Evolutionary conservation across 2,888 invertebrate species (phyloP), one percentile per base, ranked within the genome.

Genomic region (Lasioglossum pauxillum): DNA sequence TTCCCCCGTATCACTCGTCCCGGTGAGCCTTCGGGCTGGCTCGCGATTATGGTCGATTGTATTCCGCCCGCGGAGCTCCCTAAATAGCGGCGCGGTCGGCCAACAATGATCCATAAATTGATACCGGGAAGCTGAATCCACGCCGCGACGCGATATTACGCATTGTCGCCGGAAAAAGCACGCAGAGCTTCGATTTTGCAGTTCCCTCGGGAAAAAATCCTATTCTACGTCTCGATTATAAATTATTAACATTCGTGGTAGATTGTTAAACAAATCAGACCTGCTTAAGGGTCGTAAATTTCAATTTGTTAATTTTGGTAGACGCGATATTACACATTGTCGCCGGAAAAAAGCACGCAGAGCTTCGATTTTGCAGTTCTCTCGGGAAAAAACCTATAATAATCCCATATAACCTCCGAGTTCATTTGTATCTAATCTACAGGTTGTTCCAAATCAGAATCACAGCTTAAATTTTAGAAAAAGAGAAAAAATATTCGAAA

Each of bases 41-140:
- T 74, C 69, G 71, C 78, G 85, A 86, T 80, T 83, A 83, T 69
- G 78, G 83, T 73, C 82, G 83, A 86, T 85, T 89, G 84, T 86
- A 78, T 79, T 81, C 74, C 74, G 46, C 60, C 46, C 64, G 67
- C 35, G 49, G 72, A 23, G 23, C 67, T 69, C 75, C 81, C 75
- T 78, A 76, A 86, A 85, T 79, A 69, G 75, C 35, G 19, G 35
- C 73, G 46, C 73, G 73, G 76, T 83, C 76, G 76, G 23, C 53
- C 83, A 60, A 86, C 84, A 80, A 86, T 78, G 67, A 83, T 75
- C 80, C 57, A 84, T 84, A 84, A 86, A 86, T 81, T 78, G 84
- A 81, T 57, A 53, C 27, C 41, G 46, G 60, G 31, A 35, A 14
- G 49, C 14, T 8, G 19, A 16, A 49, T 60, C 16, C 49, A n/a